These are phyloP conservation scores for Aplysia californica DNA, from an alignment of 1,140 invertebrate species.

Conservation along the genomic window DNA sequence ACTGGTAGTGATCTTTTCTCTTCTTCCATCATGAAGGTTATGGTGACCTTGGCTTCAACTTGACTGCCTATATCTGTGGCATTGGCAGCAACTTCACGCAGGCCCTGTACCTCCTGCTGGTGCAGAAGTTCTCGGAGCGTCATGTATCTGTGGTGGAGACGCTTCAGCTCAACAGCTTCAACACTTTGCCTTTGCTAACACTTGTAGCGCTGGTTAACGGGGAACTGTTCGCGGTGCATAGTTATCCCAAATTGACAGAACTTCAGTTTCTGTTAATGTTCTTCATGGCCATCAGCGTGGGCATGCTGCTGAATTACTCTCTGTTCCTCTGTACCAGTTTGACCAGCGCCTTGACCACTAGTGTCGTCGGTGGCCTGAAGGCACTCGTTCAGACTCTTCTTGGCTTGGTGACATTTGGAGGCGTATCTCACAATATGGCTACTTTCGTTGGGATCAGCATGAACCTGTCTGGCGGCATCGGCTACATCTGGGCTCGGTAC, in stretches of 20 bases:
- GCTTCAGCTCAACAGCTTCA: slow-evolving; percentile 68
- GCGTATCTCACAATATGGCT: slow-evolving; percentile 61
- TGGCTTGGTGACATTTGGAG: slow-evolving; percentile 71
- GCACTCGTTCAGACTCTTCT: slow-evolving; percentile 69
- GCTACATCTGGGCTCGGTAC: slow-evolving; percentile 69
- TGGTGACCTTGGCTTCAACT: slow-evolving; percentile 69
- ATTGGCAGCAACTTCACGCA: slow-evolving; percentile 69
- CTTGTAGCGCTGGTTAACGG: slow-evolving; percentile 51
- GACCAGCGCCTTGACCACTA: slow-evolving; percentile 71
- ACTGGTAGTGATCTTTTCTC: too few relatives aligned
- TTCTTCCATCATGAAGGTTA: too few relatives aligned
- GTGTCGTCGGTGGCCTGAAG: slow-evolving; percentile 69
- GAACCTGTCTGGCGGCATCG: slow-evolving; percentile 66
- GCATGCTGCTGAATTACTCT: slow-evolving; percentile 70
- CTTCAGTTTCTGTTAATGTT: slow-evolving; percentile 63
- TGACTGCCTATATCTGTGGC: slow-evolving; percentile 68
- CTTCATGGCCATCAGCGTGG: slow-evolving; percentile 64
- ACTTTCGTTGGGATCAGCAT: slow-evolving; percentile 65
- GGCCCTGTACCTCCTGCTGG: slow-evolving; percentile 69
- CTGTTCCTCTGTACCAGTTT: slow-evolving; percentile 70
- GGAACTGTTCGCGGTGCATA: slow-evolving; percentile 47
- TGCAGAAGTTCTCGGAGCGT: slow-evolving; percentile 66
- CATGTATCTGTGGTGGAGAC: slow-evolving; percentile 62
- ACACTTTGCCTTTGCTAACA: slow-evolving; percentile 67
- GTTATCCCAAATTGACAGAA: slow-evolving; percentile 34